Conservation (phyloP, 1,140 invertebrate genomes). For the Cryptotermes secundus region DNA sequence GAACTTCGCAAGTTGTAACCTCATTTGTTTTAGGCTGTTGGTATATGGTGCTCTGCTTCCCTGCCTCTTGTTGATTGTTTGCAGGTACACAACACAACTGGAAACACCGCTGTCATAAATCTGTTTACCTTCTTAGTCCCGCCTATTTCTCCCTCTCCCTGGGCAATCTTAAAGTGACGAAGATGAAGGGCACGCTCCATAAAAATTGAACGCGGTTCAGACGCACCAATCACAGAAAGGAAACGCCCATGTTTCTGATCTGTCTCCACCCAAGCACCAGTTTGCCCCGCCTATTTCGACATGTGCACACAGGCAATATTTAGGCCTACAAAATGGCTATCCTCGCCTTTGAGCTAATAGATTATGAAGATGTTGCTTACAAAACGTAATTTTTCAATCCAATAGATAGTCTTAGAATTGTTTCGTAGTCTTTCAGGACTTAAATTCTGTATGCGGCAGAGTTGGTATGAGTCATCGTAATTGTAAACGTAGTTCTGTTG, state of each 20-base stretch:
- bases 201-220: background rate
- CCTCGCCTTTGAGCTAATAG: background rate
- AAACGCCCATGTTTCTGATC: background rate
- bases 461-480: too few relatives aligned
- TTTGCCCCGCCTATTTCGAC: background rate
- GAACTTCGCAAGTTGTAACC: background rate
- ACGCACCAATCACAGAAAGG: background rate
- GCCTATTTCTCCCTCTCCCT: background rate
- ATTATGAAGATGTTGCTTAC: background rate
- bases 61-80: background rate
- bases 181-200: background rate
- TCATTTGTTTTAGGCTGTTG: background rate
- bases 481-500: too few relatives aligned
- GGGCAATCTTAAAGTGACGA: background rate
- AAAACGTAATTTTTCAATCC: background rate
- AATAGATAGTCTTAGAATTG: background rate
- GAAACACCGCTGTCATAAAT: background rate
- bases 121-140: background rate
- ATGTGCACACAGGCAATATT: background rate
- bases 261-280: background rate
- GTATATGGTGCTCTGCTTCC: background rate
- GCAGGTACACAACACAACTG: background rate
- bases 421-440: background rate
- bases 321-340: conserved; percentile 4
- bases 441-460: background rate